Evolutionary conservation across 2,888 invertebrate genomes (phyloP).

Genomic region (Patella depressa): DNA sequence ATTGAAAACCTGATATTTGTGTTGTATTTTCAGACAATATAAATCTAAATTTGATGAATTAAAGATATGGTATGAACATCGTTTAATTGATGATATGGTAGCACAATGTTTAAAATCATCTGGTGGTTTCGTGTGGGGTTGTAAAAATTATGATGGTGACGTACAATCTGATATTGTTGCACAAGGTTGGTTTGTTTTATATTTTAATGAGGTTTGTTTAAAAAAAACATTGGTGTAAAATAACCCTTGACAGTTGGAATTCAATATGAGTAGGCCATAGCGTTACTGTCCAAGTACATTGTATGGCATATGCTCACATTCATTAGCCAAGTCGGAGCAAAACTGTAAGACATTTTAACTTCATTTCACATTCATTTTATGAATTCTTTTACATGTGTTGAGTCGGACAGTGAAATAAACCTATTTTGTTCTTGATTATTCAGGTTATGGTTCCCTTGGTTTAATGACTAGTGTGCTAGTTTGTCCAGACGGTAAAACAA

Average conservation of each 20-base stretch:
- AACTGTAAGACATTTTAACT: too few relatives aligned
- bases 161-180: constrained; percentile 92
- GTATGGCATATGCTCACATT: too few relatives aligned
- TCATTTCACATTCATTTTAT: neutral
- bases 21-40: constrained; percentile 75
- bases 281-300: too few relatives aligned
- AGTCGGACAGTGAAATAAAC: neutral
- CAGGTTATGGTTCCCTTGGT: constrained; percentile 83
- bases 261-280: too few relatives aligned
- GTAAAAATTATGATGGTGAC: constrained; percentile 94
- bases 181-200: too few relatives aligned
- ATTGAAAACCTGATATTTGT: neutral
- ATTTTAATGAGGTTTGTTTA: too few relatives aligned
- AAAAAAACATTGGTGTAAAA: too few relatives aligned
- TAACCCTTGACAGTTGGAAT: too few relatives aligned
- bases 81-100: constrained; percentile 93
- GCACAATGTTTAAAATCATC: constrained; percentile 86
- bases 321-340: too few relatives aligned
- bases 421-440: constrained; percentile 18
- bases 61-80: constrained; percentile 92
- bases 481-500: constrained; percentile 76
- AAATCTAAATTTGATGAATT: constrained; percentile 81
- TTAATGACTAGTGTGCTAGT: constrained; percentile 78
- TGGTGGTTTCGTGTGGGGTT: constrained; percentile 92
- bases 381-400: too few relatives aligned